Conservation (phyloP, 2,797 vertebrate genomes). For the Poliocrania exsul region DNA sequence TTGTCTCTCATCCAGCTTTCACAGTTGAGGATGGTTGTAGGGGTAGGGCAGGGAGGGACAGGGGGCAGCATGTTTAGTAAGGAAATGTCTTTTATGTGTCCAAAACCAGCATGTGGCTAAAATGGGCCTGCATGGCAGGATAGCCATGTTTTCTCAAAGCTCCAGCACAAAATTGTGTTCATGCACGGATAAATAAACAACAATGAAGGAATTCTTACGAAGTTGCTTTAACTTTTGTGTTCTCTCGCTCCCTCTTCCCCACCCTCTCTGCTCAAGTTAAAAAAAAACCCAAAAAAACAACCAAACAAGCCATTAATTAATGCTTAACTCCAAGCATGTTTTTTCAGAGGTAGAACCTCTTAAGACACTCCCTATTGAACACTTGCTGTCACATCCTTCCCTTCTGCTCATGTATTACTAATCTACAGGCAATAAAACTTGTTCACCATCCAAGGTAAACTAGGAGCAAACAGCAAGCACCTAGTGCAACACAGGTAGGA, state of each 20-base stretch:
- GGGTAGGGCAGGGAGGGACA: rapidly evolving
- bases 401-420: constrained; percentile 1
- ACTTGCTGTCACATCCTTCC: not conserved
- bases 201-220: not conserved
- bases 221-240: not conserved
- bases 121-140: not conserved
- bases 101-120: not conserved
- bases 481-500: not conserved
- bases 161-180: not conserved
- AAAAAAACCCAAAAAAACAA: not conserved
- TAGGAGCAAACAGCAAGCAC: not conserved
- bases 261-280: rapidly evolving
- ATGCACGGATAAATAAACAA: constrained; percentile 29
- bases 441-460: not conserved
- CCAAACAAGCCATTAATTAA: not conserved
- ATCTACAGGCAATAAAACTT: constrained; percentile 1
- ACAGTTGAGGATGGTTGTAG: not conserved
- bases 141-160: not conserved
- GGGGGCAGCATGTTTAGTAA: not conserved
- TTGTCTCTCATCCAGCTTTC: not conserved
- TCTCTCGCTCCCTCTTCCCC: not conserved
- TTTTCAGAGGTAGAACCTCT: not conserved
- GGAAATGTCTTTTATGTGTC: not conserved
- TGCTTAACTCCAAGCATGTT: not conserved
- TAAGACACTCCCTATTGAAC: not conserved